A percentile compares a stretch with the other conserved stretches of the same genome.
Evolutionary conservation across 2,113 vertebrate species (phyloP).

Genomic region (Piaya cayana): DNA sequence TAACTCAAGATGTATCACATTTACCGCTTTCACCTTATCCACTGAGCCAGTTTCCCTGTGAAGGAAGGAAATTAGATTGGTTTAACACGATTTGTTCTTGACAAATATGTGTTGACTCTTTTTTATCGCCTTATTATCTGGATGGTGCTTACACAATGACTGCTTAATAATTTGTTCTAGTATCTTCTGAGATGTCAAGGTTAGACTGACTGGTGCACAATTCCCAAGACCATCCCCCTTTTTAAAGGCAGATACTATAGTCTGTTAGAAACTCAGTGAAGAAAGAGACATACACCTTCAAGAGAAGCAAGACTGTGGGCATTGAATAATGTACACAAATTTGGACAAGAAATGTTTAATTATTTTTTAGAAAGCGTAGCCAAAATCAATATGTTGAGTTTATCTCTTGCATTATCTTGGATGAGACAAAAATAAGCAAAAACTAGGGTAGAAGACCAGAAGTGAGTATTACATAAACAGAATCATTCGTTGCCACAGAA

Average conservation of each 20-base stretch:
- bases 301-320: background rate
- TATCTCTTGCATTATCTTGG: background rate
- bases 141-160: background rate
- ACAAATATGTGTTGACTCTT: conserved; percentile 13
- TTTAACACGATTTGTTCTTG: background rate
- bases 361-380: background rate
- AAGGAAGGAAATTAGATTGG: conserved; percentile 30
- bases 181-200: background rate
- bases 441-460: background rate
- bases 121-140: conserved; percentile 43
- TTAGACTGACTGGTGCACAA: background rate
- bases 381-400: background rate
- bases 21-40: background rate
- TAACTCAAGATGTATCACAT: background rate
- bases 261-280: background rate
- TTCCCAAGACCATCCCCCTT: background rate
- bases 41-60: background rate
- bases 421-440: conserved; percentile 24
- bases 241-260: background rate
- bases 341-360: background rate
- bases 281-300: background rate
- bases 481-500: conserved; percentile 30
- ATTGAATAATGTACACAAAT: background rate
- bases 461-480: background rate
- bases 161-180: conserved; percentile 25